Base-by-base conservation (phyloP, 1,140 invertebrate genomes). In the Brachionus calyciflorus region DNA sequence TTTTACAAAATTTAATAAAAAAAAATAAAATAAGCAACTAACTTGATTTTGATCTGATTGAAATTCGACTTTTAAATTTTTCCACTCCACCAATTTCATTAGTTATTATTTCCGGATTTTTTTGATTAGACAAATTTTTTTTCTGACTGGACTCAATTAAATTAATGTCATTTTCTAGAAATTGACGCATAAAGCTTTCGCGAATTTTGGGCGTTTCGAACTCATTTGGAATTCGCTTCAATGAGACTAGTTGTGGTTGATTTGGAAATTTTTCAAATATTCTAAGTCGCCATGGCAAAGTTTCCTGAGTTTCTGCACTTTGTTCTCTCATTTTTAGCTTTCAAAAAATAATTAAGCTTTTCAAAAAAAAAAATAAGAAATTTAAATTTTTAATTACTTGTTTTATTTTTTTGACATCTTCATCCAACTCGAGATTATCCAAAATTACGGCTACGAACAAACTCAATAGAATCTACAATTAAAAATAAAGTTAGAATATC, bases 401-500 rank as follows among this genome's bases (percentile, higher is more conserved):
- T 83, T 99, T 99, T 4, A 99, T 86, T 84, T 98, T 99, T 83
- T 99, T 99, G 24, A 99, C 96, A 81, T 99, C 96, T 86, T 99
- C 97, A 82, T 99, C 96, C 79, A 99, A 87, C 84, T 99, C 96
- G 81, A 99, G 89, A 87, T 99, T 99, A 83, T 99, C 97, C 80
- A 99, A 88, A 87, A 99, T 99, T 2, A 99, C 97, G 77, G 97
- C 97, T 80, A 99, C 97, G 89, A 99, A 99, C 83, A 99, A 91
- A 85, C 93, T 96, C 79, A 99, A 88, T 85, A 99, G 95, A 85
- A 99, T 99, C 93, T 96, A 84, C 40, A 86, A 83, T 79, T 81
- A 79, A 28, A 37, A 51, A 73, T 40, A 37, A 30, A 63, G 77
- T 53, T 28, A 46, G 41, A 37, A 26, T 41, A 51, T 46, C 46